phyloP scores from a whole-genome alignment of 2,888 invertebrate species.

The Mesopsocus fuscifrons region DNA sequence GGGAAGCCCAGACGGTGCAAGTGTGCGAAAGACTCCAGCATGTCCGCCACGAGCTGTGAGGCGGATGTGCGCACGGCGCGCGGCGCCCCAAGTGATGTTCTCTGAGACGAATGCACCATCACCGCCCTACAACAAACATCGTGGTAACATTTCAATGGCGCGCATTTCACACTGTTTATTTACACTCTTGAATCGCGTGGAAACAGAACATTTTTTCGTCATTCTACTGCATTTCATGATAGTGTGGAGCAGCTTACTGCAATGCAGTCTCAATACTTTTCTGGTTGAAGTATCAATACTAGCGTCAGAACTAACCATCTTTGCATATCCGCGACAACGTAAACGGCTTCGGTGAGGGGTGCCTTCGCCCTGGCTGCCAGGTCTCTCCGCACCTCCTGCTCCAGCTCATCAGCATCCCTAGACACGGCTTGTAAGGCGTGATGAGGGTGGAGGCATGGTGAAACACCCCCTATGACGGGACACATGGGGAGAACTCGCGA shows the following conservation, averaged over 20 bases:
- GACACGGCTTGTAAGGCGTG: constrained; percentile 46
- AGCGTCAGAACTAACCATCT: too few species aligned
- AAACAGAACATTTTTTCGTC: too few species aligned
- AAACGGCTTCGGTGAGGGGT: constrained; percentile 56
- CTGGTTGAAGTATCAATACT: too few species aligned
- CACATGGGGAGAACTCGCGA: constrained; percentile 26
- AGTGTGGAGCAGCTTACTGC: too few species aligned
- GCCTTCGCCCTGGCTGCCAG: constrained; percentile 30
- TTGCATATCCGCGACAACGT: constrained; percentile 61
- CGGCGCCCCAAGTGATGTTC: neutral
- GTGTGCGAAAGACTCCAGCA: constrained; percentile 63
- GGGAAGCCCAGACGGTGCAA: constrained; percentile 59
- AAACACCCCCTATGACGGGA: constrained; percentile 39
- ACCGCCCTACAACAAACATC: constrained; percentile 29
- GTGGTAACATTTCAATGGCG: constrained; percentile 7
- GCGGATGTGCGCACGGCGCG: constrained; percentile 34
- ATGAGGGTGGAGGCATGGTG: constrained; percentile 49
- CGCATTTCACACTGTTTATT: too few species aligned
- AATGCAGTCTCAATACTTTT: too few species aligned
- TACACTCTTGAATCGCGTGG: too few species aligned
- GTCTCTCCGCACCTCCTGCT: constrained; percentile 37
- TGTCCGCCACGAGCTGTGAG: constrained; percentile 64
- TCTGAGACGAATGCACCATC: constrained; percentile 16
- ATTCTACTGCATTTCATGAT: too few species aligned
- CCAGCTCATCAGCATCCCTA: constrained; percentile 19